These are phyloP conservation scores for Gyps fulvus DNA, from an alignment of 2,113 vertebrate species.

Conservation along the genomic window DNA sequence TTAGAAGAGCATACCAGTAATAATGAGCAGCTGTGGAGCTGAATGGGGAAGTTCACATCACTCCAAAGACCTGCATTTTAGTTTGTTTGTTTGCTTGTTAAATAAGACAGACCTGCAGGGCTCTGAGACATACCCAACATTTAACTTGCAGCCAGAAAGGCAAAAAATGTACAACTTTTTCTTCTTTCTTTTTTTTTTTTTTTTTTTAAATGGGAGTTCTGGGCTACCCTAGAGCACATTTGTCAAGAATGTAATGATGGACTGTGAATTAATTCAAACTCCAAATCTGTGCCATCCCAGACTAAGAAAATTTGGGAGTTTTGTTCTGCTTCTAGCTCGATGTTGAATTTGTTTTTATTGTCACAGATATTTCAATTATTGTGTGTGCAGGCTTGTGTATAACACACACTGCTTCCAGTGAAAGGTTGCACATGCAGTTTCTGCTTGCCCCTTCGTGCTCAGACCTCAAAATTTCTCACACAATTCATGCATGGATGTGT, in stretches of 20 bases:
- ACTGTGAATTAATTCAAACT: not conserved
- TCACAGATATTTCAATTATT: not conserved
- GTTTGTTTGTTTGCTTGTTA: not conserved
- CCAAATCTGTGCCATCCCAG: not conserved
- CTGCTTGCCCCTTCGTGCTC: not conserved
- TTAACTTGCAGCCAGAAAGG: not conserved
- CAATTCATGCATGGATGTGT: not conserved
- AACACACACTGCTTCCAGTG: not conserved
- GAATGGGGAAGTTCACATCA: not conserved
- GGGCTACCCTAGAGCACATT: not conserved
- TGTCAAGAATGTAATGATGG: not conserved
- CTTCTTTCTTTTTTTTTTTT: not conserved
- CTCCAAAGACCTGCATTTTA: not conserved
- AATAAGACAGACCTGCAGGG: not conserved
- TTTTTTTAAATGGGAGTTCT: not conserved
- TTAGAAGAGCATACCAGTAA: not conserved
- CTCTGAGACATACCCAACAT: not conserved
- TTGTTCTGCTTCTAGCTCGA: not conserved
- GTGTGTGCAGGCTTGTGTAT: not conserved
- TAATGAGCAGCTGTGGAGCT: not conserved
- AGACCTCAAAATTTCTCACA: not conserved
- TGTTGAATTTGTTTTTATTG: not conserved
- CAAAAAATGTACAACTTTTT: not conserved
- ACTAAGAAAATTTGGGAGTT: not conserved
- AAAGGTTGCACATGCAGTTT: not conserved